Evolutionary conservation across 2,888 invertebrate species (phyloP), one percentile per base, ranked within the genome.

Genomic region (Ditylenchus weischeri): DNA sequence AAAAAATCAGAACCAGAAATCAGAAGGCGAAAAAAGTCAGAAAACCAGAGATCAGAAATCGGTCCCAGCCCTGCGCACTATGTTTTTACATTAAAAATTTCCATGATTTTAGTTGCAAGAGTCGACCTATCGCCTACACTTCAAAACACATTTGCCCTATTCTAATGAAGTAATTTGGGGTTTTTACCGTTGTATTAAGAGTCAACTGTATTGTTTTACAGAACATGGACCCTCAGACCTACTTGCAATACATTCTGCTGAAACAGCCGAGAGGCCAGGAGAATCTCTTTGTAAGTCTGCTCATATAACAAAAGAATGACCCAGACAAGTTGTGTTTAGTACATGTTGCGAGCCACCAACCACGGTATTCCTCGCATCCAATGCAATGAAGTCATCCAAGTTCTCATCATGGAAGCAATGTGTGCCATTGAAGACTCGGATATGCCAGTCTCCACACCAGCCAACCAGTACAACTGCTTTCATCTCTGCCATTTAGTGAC

Each of bases 241-340:
- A 77, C 64, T 69, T 76, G 8, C 72, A 76, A 38, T 78, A 76
- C 65, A 76, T 79, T 72, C 67, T 80, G 10, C 62, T 80, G 23
- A 72, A 76, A 48, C 80, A 80, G 64, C 80, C 81, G 11, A 54
- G 71, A 49, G 78, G 79, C 21, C 79, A 78, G 57, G 75, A 75
- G 11, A 61, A 69, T 58, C 50, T 75, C 35, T 69, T 68, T 61
- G 75, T 77, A 60, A 64, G 66, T 62, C 19, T 38, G 18, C 5
- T 29, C 48, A 29, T 23, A 11, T 62, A 36, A 10, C 38, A n/a
- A 35, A 8, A 36, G 5, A 36, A 36, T 62, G 19, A 63, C 36
- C 2, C 29, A 29, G 29, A 29, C 2, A 29, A 29, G 43, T 43
- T 43, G 43, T 15, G 10, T 18, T 54, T 10, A 67, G 66, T 57